These are phyloP conservation scores for Pipistrellus pygmaeus DNA, from an alignment of 2,797 vertebrate genomes.

Conservation along the genomic window DNA sequence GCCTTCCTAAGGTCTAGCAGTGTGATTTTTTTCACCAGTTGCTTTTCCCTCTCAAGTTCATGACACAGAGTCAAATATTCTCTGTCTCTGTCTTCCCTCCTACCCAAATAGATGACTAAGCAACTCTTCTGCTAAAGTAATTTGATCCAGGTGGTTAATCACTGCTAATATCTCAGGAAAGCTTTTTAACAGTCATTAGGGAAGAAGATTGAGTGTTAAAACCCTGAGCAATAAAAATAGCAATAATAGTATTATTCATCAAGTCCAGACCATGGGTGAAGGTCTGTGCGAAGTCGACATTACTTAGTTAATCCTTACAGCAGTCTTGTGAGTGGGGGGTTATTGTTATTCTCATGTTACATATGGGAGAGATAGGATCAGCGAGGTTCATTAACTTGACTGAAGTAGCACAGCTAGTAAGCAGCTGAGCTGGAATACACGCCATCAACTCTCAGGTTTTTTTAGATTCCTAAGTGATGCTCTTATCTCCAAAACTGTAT, in stretches of 20 bases:
- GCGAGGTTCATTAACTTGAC: not conserved
- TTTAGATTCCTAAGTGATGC: not conserved
- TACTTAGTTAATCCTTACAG: not conserved
- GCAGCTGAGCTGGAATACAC: not conserved
- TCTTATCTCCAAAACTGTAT: not conserved
- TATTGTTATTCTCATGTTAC: not conserved
- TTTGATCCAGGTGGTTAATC: slow-evolving; percentile 55
- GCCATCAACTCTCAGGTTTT: not conserved
- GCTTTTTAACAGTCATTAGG: not conserved
- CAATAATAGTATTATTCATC: not conserved
- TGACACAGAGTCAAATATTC: not conserved
- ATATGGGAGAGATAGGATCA: not conserved
- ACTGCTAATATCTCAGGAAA: slow-evolving; percentile 32
- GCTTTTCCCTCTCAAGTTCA: not conserved
- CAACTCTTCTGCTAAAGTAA: slow-evolving; percentile 6
- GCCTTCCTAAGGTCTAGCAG: not conserved
- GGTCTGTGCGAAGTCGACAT: not conserved
- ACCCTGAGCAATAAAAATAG: not conserved
- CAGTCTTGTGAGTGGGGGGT: not conserved
- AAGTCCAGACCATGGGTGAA: not conserved
- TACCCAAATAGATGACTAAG: not conserved
- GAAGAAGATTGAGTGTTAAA: slow-evolving; percentile 20
- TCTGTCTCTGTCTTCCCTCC: slow-evolving; percentile 1
- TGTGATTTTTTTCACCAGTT: not conserved
- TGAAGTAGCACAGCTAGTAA: not conserved